Evolutionary conservation across 2,797 vertebrate species (phyloP).

Genomic region (Gymnopithys bicolor): DNA sequence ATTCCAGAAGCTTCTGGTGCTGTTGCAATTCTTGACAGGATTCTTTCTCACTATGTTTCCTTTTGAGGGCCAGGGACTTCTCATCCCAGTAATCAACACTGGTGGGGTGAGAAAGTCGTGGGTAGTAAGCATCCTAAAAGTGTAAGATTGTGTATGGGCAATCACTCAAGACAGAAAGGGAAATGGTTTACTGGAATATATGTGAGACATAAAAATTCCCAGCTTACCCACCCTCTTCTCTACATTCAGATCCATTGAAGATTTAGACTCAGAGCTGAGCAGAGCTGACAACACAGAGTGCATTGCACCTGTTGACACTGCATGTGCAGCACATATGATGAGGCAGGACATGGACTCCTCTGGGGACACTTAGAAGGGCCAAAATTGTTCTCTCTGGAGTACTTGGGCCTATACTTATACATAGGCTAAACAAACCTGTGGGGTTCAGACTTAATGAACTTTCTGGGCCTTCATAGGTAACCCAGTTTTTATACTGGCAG

Average conservation of each 20-base stretch:
- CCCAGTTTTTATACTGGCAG: background rate
- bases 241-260: background rate
- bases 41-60: background rate
- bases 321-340: background rate
- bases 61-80: background rate
- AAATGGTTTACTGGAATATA: background rate
- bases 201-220: background rate
- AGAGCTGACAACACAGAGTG: background rate
- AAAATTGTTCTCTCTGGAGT: background rate
- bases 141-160: background rate
- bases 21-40: background rate
- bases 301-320: background rate
- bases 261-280: background rate
- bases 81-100: background rate
- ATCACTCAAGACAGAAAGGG: background rate
- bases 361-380: background rate
- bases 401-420: background rate
- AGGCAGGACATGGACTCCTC: background rate
- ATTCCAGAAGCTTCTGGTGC: background rate
- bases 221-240: background rate
- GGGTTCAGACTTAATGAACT: background rate
- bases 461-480: background rate
- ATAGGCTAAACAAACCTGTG: background rate
- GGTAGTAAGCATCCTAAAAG: background rate
- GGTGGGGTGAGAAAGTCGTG: background rate